Conservation (phyloP, 2,113 vertebrate genomes). For the Melanotaenia duboulayi region DNA sequence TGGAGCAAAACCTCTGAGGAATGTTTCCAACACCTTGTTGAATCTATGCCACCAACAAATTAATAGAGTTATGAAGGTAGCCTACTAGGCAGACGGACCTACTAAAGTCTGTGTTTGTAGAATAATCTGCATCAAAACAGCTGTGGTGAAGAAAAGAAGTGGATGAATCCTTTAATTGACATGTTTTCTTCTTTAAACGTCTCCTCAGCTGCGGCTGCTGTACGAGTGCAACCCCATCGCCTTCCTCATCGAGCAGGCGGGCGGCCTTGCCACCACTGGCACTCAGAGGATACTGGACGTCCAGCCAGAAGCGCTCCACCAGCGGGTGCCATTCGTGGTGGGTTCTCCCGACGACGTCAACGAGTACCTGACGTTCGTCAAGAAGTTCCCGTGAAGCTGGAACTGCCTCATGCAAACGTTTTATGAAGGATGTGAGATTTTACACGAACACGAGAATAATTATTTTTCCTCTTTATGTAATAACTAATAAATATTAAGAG, state of each 20-base stretch:
- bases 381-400: constrained; percentile 82
- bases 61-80: too few species aligned
- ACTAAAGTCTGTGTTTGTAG: too few species aligned
- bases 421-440: not conserved
- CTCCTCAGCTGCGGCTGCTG: constrained; percentile 89
- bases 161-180: accelerated
- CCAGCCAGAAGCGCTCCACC: constrained; percentile 90
- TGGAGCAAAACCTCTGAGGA: too few species aligned
- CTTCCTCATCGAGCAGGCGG: constrained; percentile 95
- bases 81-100: too few species aligned
- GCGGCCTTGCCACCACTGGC: constrained; percentile 92
- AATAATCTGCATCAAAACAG: too few species aligned
- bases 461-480: not conserved
- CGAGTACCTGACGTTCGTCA: constrained; percentile 91
- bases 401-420: accelerated
- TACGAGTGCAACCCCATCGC: constrained; percentile 99
- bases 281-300: constrained; percentile 89
- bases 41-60: too few species aligned
- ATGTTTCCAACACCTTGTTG: too few species aligned
- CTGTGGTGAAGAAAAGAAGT: too few species aligned
- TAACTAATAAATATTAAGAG: too few species aligned
- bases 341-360: constrained; percentile 93
- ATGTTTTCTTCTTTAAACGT: not conserved
- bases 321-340: constrained; percentile 90
- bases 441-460: not conserved